A percentile compares a stretch with the other conserved stretches of the same genome.
phyloP scores from a whole-genome alignment of 2,797 vertebrate genomes.

The Menidia menidia region DNA sequence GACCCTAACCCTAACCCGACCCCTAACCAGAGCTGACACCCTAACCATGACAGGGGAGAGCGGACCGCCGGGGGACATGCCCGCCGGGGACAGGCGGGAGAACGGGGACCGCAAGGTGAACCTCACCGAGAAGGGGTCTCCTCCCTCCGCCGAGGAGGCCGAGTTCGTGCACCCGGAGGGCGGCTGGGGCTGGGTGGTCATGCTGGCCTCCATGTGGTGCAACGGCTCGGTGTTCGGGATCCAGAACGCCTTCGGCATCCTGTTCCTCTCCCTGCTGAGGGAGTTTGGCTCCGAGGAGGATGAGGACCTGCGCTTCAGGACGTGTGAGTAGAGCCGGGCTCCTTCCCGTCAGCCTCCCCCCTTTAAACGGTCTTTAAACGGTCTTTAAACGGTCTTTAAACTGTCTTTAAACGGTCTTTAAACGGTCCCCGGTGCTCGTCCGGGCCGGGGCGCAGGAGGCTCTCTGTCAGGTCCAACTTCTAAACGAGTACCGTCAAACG shows the following conservation, averaged over 20 bases:
- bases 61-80: slow-evolving; percentile 24
- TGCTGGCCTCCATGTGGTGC: slow-evolving; percentile 98
- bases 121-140: slow-evolving; percentile 5
- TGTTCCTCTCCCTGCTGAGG: slow-evolving; percentile 87
- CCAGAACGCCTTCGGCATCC: slow-evolving; percentile 94
- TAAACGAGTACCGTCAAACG: no score
- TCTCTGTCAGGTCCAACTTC: no score
- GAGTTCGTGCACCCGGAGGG: slow-evolving; percentile 89
- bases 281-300: slow-evolving; percentile 85
- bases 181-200: slow-evolving; percentile 97
- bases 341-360: no score
- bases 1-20: neutral
- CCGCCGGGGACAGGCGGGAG: slow-evolving; percentile 29
- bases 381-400: no score
- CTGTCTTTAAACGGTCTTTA: no score
- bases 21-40: neutral
- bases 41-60: slow-evolving; percentile 61
- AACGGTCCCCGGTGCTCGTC: no score
- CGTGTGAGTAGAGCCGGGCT: slow-evolving; percentile 83
- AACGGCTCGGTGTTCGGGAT: slow-evolving; percentile 97
- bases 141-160: slow-evolving; percentile 16
- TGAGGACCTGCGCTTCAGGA: slow-evolving; percentile 86
- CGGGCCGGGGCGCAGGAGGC: no score
- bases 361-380: no score
- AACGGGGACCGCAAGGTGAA: slow-evolving; percentile 46